Evolutionary conservation across 2,888 invertebrate species (phyloP).

Genomic region (Drosophila tripunctata): DNA sequence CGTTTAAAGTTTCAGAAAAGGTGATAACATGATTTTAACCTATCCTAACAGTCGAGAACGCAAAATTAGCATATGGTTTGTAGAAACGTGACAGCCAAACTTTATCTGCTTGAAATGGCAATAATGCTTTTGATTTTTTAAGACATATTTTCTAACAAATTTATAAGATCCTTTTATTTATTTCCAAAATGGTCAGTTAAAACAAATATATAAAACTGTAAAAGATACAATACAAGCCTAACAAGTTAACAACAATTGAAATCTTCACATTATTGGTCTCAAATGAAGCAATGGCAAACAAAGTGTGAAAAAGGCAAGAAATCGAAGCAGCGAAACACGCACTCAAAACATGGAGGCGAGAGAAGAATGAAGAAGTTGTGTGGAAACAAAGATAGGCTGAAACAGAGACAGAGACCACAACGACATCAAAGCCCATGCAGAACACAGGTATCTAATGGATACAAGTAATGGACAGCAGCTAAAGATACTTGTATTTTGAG

Average conservation of each 20-base stretch:
- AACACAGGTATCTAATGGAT: constrained; percentile 74
- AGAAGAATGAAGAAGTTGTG: not conserved
- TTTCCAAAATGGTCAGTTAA: no score
- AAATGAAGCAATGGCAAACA: constrained; percentile 18
- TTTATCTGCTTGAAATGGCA: no score
- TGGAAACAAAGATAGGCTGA: no score
- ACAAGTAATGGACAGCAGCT: constrained; percentile 51
- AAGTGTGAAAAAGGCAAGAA: constrained; percentile 26
- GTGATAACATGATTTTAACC: no score
- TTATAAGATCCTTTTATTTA: no score
- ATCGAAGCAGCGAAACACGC: constrained; percentile 40
- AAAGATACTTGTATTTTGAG: constrained; percentile 46
- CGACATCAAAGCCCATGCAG: constrained; percentile 45
- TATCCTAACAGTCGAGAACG: no score
- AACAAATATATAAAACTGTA: constrained; percentile 35
- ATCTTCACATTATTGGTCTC: constrained; percentile 23
- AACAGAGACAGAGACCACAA: constrained; percentile 22
- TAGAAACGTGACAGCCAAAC: no score
- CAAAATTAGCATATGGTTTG: no score
- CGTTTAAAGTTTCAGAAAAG: no score
- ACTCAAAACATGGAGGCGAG: constrained; percentile 31
- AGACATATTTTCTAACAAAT: no score
- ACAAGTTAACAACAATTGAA: constrained; percentile 31
- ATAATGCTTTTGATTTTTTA: no score
- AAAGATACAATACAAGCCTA: constrained; percentile 23